phyloP scores from a whole-genome alignment of 2,113 vertebrate species.

The Echinops telfairi region DNA sequence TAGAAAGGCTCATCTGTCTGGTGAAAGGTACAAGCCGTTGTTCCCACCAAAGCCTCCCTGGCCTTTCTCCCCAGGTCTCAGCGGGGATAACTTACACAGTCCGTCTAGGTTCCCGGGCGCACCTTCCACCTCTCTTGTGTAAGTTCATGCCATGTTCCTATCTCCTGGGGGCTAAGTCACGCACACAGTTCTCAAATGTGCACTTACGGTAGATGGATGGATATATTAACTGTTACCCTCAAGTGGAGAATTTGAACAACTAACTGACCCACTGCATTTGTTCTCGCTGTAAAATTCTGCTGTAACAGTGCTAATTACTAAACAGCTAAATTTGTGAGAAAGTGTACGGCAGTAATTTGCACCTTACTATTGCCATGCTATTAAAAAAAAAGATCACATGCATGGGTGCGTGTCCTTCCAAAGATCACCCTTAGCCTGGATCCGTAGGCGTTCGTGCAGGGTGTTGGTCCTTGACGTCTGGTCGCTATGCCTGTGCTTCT shows the following conservation, averaged over 20 bases:
- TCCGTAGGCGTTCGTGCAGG: neutral
- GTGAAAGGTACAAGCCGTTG: neutral
- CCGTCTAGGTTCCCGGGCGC: constrained; percentile 24
- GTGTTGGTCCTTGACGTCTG: constrained; percentile 22
- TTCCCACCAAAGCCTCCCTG: neutral
- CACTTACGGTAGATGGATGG: neutral
- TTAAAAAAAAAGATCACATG: constrained; percentile 44
- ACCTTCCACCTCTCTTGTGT: constrained; percentile 38
- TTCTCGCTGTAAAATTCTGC: constrained; percentile 62
- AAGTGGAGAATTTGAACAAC: constrained; percentile 61
- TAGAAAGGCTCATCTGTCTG: neutral
- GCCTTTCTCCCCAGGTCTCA: neutral
- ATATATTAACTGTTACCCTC: constrained; percentile 51
- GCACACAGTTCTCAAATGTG: constrained; percentile 27
- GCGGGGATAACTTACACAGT: constrained; percentile 60
- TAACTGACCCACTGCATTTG: constrained; percentile 71
- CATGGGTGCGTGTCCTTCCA: constrained; percentile 23
- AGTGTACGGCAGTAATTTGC: constrained; percentile 82
- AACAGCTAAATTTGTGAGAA: constrained; percentile 76
- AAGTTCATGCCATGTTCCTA: neutral
- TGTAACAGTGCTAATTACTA: constrained; percentile 75
- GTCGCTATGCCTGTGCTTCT: constrained; percentile 10
- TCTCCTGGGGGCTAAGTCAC: neutral
- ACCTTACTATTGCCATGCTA: constrained; percentile 75
- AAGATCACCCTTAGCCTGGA: neutral